A percentile compares a stretch with the other conserved stretches of the same genome.
These are phyloP conservation scores for Malthinus flaveolus DNA, from an alignment of 2,888 invertebrate genomes.

Conservation along the genomic window DNA sequence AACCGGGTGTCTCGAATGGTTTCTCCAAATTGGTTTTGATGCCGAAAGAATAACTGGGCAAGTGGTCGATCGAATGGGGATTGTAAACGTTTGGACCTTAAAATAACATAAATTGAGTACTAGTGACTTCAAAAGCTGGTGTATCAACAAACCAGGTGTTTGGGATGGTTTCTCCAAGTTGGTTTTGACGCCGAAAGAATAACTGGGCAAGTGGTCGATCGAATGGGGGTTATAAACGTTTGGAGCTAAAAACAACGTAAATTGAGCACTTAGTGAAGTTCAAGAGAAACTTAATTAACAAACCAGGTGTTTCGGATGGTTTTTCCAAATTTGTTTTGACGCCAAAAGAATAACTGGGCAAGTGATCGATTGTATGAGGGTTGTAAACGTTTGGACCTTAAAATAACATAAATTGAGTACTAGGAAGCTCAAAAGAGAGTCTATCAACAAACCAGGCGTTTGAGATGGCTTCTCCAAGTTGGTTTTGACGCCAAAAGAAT, in stretches of 20 bases:
- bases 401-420: constrained; percentile 31
- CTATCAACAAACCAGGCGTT: constrained; percentile 56
- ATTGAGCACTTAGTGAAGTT: neutral
- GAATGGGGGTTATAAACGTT: constrained; percentile 78
- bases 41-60: constrained; percentile 66
- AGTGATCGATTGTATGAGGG: constrained; percentile 67
- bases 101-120: constrained; percentile 45
- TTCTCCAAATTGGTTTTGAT: constrained; percentile 59
- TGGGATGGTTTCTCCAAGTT: constrained; percentile 62
- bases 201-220: constrained; percentile 66
- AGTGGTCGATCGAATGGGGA: constrained; percentile 58
- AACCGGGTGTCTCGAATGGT: constrained; percentile 61
- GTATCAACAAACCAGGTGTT: constrained; percentile 58
- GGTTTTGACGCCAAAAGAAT: constrained; percentile 70
- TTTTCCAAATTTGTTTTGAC: constrained; percentile 64
- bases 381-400: constrained; percentile 84
- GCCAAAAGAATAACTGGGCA: constrained; percentile 71
- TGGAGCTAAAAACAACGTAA: constrained; percentile 52
- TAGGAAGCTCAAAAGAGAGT: neutral
- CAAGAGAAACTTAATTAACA: constrained; percentile 25
- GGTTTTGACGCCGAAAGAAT: constrained; percentile 70
- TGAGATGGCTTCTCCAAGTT: constrained; percentile 60
- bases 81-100: constrained; percentile 64
- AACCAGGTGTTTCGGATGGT: constrained; percentile 66
- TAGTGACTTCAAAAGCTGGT: neutral